Evolutionary conservation across 2,888 invertebrate species (phyloP).

Genomic region (Megamerina dolium): DNA sequence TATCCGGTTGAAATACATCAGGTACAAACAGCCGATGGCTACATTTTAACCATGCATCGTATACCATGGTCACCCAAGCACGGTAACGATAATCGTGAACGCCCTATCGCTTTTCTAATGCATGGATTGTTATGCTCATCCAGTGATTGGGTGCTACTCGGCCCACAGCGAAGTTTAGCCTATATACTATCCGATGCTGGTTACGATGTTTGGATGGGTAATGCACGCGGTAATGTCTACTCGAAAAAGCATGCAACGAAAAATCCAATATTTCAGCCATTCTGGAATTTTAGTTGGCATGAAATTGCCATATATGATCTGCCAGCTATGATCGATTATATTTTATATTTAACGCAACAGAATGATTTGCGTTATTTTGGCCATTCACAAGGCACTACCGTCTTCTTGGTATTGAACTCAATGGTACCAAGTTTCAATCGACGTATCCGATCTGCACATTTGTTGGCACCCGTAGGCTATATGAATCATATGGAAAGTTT

Average conservation of each 20-base stretch:
- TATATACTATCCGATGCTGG: slow-evolving; percentile 35
- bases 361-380: slow-evolving; percentile 65
- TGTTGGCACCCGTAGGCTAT: slow-evolving; percentile 53
- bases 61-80: slow-evolving; percentile 33
- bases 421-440: slow-evolving; percentile 28
- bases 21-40: slow-evolving; percentile 49
- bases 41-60: slow-evolving; percentile 36
- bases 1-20: slow-evolving; percentile 52
- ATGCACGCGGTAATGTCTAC: slow-evolving; percentile 56
- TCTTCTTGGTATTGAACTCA: slow-evolving; percentile 56
- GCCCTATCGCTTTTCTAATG: slow-evolving; percentile 34
- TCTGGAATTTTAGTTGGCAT: slow-evolving; percentile 64
- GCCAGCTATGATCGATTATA: slow-evolving; percentile 74
- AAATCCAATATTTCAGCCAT: slow-evolving; percentile 32
- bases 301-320: slow-evolving; percentile 87
- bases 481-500: slow-evolving; percentile 44
- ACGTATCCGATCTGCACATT: slow-evolving; percentile 35
- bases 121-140: slow-evolving; percentile 38
- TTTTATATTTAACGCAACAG: slow-evolving; percentile 38
- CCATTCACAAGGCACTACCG: slow-evolving; percentile 85
- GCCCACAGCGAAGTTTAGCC: slow-evolving; percentile 30
- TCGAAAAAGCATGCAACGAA: slow-evolving; percentile 51
- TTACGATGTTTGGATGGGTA: slow-evolving; percentile 51
- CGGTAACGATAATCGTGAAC: slow-evolving; percentile 13
- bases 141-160: slow-evolving; percentile 36